Base-by-base conservation (phyloP, 2,113 vertebrate genomes). In the Hemiscyllium ocellatum region DNA sequence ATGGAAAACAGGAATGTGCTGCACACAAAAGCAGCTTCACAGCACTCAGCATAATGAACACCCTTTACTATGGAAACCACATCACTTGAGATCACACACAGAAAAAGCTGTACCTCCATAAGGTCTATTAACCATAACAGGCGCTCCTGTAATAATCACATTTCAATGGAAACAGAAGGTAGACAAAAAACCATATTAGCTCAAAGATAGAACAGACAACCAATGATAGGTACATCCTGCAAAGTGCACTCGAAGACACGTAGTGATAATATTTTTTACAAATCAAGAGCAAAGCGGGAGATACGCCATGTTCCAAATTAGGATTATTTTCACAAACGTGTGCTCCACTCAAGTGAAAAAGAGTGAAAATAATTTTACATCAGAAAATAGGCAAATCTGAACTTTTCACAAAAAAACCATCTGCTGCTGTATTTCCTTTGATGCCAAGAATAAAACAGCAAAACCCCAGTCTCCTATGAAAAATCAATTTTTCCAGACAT, bases 81-180 rank as follows among this genome's bases (percentile, higher is more conserved):
- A 89, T 96, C 95, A 47, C 96, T 96, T 96, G 78, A 96, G 86
- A 95, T 95, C 95, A 97, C 95, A 96, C 76, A 70, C 47, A 87
- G 37, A 83, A 95, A 87, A 96, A 96, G 96, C 97, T 97, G 98
- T 99, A 99, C 99, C 99, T 99, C 99, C 99, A 99, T 99, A 97
- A 99, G 98, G 98, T 99, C 99, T 98, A 99, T 99, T 90, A 99
- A 98, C 99, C 99, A 99, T 96, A 99, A 97, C 96, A 99, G 98
- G 93, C 99, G 98, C 97, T 99, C 99, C 99, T 99, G 97, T 89
- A 96, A 96, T 96, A 96, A 1, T 95, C 52, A 83, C 78, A 96
- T 0, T 96, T 96, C 96, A 96, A 47, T 52, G 15, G 68, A 1
- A 66, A 33, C n/a, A 24, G 95, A 96, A 96, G 13, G 87, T 26